phyloP scores from a whole-genome alignment of 2,113 vertebrate genomes.

The Actenoides hombroni region DNA sequence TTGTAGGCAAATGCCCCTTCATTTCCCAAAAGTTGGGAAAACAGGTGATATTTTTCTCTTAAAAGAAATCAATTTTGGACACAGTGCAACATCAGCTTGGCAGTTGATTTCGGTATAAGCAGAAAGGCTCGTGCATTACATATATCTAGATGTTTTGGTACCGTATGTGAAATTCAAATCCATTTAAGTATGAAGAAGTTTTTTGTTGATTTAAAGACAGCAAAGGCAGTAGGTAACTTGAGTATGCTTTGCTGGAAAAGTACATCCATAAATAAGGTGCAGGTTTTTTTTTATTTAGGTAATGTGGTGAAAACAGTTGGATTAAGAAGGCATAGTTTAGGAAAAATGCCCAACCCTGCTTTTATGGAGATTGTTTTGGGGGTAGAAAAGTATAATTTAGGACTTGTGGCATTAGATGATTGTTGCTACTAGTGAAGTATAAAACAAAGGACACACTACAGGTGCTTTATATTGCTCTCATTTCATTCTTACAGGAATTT shows the following conservation, averaged over 20 bases:
- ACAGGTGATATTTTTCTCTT: not conserved
- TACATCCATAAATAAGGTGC: not conserved
- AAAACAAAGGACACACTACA: not conserved
- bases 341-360: accelerated
- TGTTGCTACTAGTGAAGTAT: not conserved
- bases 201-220: not conserved
- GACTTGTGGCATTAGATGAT: not conserved
- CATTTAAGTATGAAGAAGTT: not conserved
- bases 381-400: not conserved
- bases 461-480: not conserved
- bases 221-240: not conserved
- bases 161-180: not conserved
- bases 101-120: not conserved
- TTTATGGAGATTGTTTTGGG: not conserved
- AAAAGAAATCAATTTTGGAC: not conserved
- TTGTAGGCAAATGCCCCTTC: not conserved
- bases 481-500: not conserved
- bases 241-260: not conserved
- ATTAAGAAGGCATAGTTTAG: not conserved
- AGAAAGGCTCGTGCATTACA: not conserved
- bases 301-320: not conserved
- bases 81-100: not conserved
- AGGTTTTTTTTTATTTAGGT: not conserved
- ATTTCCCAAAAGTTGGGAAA: not conserved
- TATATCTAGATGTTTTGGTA: not conserved